These are phyloP conservation scores for Euborellia annulipes DNA, from an alignment of 1,140 invertebrate genomes.

Conservation along the genomic window DNA sequence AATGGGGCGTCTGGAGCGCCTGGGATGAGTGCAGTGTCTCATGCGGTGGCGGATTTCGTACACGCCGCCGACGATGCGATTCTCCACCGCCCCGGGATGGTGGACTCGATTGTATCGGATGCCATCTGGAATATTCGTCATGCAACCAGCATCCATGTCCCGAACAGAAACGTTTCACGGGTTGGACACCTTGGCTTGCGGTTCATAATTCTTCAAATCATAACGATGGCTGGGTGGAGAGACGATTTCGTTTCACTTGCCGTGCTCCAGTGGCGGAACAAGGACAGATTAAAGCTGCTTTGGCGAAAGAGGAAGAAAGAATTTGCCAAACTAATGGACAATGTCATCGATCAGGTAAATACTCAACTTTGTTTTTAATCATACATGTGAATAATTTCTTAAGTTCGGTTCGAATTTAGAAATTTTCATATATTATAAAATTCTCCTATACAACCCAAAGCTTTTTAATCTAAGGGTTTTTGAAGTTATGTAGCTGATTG, in stretches of 20 bases:
- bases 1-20: conserved; percentile 54
- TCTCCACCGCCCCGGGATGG: conserved; percentile 42
- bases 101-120: conserved; percentile 49
- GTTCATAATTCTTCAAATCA: conserved; percentile 26
- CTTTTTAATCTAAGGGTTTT: no score
- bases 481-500: no score
- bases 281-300: conserved; percentile 37
- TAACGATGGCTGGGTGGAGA: conserved; percentile 45
- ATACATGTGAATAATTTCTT: no score
- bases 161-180: conserved; percentile 43
- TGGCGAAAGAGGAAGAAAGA: conserved; percentile 61
- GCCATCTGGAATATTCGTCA: conserved; percentile 36
- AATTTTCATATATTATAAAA: no score
- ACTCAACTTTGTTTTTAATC: not conserved
- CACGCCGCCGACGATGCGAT: conserved; percentile 41
- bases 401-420: no score
- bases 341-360: conserved; percentile 28
- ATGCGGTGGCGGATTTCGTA: conserved; percentile 36
- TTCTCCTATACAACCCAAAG: no score
- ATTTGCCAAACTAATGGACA: conserved; percentile 46
- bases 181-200: conserved; percentile 57
- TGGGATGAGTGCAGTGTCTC: conserved; percentile 46
- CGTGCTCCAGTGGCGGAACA: conserved; percentile 54
- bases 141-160: conserved; percentile 55
- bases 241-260: conserved; percentile 60